Conservation (phyloP, 2,113 vertebrate species). For the Carlito syrichta region DNA sequence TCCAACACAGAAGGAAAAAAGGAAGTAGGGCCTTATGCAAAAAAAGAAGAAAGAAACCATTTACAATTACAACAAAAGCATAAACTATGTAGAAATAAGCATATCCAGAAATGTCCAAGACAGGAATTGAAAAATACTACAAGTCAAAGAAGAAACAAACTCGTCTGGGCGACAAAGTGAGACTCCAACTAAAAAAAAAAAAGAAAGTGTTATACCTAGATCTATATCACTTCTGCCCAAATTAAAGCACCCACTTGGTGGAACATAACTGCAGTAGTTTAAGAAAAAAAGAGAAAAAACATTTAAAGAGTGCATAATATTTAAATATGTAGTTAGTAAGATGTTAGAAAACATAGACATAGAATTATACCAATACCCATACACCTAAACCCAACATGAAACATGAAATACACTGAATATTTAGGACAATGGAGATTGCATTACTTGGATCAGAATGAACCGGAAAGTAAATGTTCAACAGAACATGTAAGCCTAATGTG, state of each 20-base stretch:
- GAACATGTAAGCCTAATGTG: background rate
- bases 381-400: background rate
- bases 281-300: background rate
- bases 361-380: background rate
- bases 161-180: too few species aligned
- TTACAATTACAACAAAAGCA: background rate
- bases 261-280: background rate
- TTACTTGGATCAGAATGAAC: background rate
- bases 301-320: background rate
- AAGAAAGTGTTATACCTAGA: background rate
- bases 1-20: background rate
- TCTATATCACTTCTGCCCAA: background rate
- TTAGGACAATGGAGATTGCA: background rate
- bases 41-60: background rate
- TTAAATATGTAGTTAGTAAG: background rate
- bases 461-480: background rate
- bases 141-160: background rate
- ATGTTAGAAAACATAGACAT: background rate
- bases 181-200: too few species aligned
- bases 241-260: background rate
- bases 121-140: background rate
- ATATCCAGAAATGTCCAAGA: background rate
- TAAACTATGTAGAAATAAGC: background rate
- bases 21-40: accelerated
- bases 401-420: background rate